These are phyloP conservation scores for Conops quadrifasciatus DNA, from an alignment of 2,888 invertebrate species.

Conservation along the genomic window DNA sequence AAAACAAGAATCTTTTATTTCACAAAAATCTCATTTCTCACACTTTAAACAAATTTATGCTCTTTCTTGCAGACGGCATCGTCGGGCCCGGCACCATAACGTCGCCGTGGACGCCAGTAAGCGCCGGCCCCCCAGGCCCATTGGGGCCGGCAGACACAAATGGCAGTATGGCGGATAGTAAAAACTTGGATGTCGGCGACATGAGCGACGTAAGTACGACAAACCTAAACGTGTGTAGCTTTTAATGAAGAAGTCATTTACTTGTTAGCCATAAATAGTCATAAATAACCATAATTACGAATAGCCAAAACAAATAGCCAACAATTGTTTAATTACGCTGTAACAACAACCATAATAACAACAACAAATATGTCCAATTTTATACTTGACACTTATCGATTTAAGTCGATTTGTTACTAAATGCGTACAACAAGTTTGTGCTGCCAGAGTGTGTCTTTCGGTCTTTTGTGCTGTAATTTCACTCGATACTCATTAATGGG, in stretches of 20 bases:
- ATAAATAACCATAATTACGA: no score
- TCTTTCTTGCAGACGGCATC: conserved; percentile 70
- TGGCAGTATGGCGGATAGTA: conserved; percentile 90
- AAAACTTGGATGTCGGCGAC: conserved; percentile 92
- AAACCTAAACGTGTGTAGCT: neutral
- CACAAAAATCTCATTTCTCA: no score
- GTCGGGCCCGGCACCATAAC: conserved; percentile 92
- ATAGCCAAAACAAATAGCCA: no score
- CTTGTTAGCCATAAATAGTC: no score
- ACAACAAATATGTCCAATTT: conserved; percentile 11
- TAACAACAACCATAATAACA: neutral
- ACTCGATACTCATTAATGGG: conserved; percentile 43
- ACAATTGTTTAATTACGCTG: neutral
- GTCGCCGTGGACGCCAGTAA: conserved; percentile 95
- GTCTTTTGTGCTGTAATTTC: no score
- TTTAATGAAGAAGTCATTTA: no score
- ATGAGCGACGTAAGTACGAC: conserved; percentile 74
- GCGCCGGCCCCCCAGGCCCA: conserved; percentile 73
- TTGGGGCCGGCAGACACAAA: conserved; percentile 83
- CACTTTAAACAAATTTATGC: neutral
- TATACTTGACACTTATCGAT: no score
- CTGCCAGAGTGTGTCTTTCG: no score
- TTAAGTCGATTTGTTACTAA: no score
- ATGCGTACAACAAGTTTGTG: no score
- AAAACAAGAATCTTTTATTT: no score